A percentile compares a stretch with the other conserved stretches of the same genome.
Conservation (phyloP, 1,140 invertebrate species). For the Macrostomum lignano region DNA sequence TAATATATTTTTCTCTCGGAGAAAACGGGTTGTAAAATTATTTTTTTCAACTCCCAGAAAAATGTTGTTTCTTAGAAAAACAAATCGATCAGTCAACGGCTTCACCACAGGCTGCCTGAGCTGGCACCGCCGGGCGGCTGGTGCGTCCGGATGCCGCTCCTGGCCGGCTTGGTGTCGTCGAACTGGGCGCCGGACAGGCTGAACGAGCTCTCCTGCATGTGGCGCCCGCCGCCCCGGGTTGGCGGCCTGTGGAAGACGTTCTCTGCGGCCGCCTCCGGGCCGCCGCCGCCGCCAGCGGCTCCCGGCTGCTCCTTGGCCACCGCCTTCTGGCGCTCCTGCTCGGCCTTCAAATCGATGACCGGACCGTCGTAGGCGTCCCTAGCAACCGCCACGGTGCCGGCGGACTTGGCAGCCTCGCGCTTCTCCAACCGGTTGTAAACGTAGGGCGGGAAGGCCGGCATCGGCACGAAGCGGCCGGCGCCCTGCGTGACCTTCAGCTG, state of each 20-base stretch:
- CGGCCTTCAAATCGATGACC: slow-evolving; percentile 11
- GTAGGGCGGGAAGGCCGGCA: slow-evolving; percentile 34
- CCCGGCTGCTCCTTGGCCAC: not conserved
- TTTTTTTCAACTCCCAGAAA: too few relatives aligned
- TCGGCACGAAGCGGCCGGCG: slow-evolving; percentile 42
- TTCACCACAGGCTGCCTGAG: too few relatives aligned
- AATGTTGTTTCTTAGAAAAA: too few relatives aligned
- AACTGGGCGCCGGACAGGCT: slow-evolving; percentile 53
- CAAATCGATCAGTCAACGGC: too few relatives aligned
- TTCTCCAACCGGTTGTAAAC: slow-evolving; percentile 39
- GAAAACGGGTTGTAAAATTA: too few relatives aligned
- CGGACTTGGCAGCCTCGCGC: slow-evolving; percentile 19
- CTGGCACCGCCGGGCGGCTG: slow-evolving; percentile 32
- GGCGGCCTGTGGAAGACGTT: slow-evolving; percentile 14
- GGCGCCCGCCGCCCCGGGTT: slow-evolving; percentile 37
- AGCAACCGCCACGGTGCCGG: slow-evolving; percentile 1
- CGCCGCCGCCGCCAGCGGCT: not conserved
- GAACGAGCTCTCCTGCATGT: slow-evolving; percentile 73
- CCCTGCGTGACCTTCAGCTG: slow-evolving; percentile 53
- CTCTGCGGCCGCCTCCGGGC: too few relatives aligned
- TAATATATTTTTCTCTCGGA: too few relatives aligned
- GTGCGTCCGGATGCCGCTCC: slow-evolving; percentile 19
- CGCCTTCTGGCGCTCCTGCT: not conserved
- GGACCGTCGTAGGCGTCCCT: slow-evolving; percentile 16
- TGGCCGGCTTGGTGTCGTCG: slow-evolving; percentile 25